Conservation (phyloP, 2,888 invertebrate species). For the Pecten maximus region DNA sequence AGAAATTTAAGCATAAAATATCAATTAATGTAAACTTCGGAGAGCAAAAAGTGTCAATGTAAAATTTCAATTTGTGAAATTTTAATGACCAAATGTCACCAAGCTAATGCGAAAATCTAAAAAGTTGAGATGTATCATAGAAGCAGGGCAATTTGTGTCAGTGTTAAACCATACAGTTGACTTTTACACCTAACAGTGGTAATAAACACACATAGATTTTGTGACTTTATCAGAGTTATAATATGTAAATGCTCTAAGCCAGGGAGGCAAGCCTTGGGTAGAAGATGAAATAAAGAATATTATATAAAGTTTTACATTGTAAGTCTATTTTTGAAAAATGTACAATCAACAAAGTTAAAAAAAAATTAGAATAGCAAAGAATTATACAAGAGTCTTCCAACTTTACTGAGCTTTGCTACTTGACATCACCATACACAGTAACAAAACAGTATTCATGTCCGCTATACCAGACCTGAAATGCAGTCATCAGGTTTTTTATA, state of each 20-base stretch:
- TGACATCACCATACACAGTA: not conserved
- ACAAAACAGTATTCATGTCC: not conserved
- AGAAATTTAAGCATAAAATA: not conserved
- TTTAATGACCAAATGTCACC: not conserved
- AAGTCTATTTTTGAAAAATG: not conserved
- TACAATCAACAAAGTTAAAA: not conserved
- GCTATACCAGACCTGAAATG: not conserved
- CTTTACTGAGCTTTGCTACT: not conserved
- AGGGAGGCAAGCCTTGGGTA: constrained; percentile 21
- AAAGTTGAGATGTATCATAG: not conserved
- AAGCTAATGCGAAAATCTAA: not conserved
- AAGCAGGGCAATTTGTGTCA: not conserved
- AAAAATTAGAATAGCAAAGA: not conserved
- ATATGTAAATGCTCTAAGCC: not conserved
- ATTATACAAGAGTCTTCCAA: not conserved
- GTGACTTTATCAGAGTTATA: no score
- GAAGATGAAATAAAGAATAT: not conserved
- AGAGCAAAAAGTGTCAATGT: no score
- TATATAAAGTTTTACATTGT: not conserved
- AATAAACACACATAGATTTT: no score
- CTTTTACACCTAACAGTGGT: no score
- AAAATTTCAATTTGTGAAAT: not conserved
- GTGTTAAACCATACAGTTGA: no score
- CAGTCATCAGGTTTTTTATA: not conserved
- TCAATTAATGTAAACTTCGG: not conserved